These are phyloP conservation scores for Podargus strigoides DNA, from an alignment of 2,797 vertebrate species.

Conservation along the genomic window DNA sequence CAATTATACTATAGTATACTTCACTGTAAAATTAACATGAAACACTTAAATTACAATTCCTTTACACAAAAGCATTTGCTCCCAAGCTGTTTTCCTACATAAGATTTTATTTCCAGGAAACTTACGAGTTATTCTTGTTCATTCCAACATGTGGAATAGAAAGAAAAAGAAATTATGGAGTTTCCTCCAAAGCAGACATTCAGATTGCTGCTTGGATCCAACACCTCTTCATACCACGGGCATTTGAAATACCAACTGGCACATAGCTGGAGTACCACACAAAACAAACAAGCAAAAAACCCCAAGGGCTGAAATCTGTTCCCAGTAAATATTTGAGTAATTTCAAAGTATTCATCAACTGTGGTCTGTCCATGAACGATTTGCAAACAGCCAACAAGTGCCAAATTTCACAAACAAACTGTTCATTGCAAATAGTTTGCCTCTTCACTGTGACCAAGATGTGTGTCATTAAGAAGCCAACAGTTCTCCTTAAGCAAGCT, in stretches of 20 bases:
- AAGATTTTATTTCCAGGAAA: not conserved
- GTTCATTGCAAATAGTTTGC: not conserved
- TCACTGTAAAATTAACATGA: not conserved
- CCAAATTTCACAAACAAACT: slow-evolving; percentile 1
- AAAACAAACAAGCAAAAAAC: slow-evolving; percentile 4
- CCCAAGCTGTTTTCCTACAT: not conserved
- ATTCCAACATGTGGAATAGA: not conserved
- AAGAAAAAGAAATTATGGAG: not conserved
- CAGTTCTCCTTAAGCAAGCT: not conserved
- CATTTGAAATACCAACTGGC: slow-evolving; percentile 11
- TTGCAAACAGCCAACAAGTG: not conserved
- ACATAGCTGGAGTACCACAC: not conserved
- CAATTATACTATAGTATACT: not conserved
- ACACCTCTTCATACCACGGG: not conserved
- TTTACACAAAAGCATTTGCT: not conserved
- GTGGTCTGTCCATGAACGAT: not conserved
- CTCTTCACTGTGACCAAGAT: not conserved
- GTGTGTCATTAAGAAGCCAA: not conserved
- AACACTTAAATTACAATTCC: not conserved
- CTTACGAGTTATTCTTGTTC: not conserved
- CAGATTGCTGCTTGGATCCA: not conserved
- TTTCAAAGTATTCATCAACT: slow-evolving; percentile 41
- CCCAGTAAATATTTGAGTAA: slow-evolving; percentile 46
- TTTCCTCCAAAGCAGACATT: not conserved
- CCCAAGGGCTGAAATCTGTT: slow-evolving; percentile 41